Conservation (phyloP, 2,888 invertebrate genomes). For the Podabrus alpinus region DNA sequence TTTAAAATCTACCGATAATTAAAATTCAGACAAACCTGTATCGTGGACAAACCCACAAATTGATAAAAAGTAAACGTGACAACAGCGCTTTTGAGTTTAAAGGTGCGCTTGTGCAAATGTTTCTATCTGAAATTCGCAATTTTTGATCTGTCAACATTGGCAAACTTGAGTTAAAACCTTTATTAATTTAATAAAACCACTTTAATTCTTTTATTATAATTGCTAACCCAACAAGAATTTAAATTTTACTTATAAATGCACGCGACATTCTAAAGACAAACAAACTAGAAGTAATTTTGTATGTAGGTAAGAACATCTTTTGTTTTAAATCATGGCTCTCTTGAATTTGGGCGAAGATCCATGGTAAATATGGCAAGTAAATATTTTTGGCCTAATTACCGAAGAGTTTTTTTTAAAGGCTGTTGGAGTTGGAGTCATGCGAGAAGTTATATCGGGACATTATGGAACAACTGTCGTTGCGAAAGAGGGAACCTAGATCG, state of each 20-base stretch:
- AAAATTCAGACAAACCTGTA: no score
- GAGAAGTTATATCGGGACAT: conserved; percentile 67
- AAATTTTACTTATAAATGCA: neutral
- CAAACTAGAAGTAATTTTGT: neutral
- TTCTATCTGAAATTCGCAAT: neutral
- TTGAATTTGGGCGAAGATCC: conserved; percentile 57
- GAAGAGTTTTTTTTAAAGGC: conserved; percentile 54
- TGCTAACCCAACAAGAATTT: neutral
- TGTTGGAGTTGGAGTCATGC: conserved; percentile 68
- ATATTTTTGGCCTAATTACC: conserved; percentile 7
- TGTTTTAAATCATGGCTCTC: conserved; percentile 50
- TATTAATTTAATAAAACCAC: neutral
- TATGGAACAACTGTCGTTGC: conserved; percentile 62
- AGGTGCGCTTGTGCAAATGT: neutral
- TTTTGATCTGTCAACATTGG: neutral
- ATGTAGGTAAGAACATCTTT: neutral
- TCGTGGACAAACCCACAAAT: neutral
- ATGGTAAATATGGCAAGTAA: conserved; percentile 48
- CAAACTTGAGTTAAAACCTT: neutral
- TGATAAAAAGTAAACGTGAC: neutral
- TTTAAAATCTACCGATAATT: no score
- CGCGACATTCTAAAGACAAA: neutral
- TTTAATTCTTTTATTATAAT: neutral
- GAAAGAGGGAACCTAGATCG: conserved; percentile 59
- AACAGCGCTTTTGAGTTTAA: neutral